Conservation (phyloP, 2,113 vertebrate species). For the Carlito syrichta region DNA sequence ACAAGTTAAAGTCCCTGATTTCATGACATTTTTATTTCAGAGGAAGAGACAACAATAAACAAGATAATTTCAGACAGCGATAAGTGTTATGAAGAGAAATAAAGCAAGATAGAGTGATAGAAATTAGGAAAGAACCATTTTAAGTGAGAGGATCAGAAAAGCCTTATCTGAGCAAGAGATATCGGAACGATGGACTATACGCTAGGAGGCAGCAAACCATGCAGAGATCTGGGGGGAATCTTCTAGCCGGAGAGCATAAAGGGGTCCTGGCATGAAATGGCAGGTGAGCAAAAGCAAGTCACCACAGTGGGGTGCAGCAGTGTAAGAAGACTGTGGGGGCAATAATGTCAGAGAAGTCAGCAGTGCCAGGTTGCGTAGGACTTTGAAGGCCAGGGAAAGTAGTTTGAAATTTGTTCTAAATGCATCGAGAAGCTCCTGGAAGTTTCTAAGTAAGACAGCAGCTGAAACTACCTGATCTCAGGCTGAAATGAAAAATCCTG, state of each 20-base stretch:
- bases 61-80: neutral
- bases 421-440: neutral
- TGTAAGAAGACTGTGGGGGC: too few species aligned
- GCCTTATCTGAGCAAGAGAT: neutral
- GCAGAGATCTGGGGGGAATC: neutral
- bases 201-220: neutral
- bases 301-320: accelerated
- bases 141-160: neutral
- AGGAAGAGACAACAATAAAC: neutral
- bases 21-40: constrained; percentile 21
- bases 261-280: accelerated
- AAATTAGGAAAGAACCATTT: neutral
- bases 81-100: neutral
- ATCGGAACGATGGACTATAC: accelerated
- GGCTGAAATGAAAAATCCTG: neutral
- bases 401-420: neutral
- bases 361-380: neutral
- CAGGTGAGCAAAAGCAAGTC: neutral
- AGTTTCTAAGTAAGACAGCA: neutral
- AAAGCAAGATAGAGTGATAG: neutral
- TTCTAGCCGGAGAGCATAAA: neutral
- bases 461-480: neutral
- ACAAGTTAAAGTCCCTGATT: neutral
- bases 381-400: neutral
- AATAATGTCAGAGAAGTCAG: neutral